Evolutionary conservation across 2,888 invertebrate genomes (phyloP), one percentile per base, ranked within the genome.

Genomic region (Sepiola atlantica): DNA sequence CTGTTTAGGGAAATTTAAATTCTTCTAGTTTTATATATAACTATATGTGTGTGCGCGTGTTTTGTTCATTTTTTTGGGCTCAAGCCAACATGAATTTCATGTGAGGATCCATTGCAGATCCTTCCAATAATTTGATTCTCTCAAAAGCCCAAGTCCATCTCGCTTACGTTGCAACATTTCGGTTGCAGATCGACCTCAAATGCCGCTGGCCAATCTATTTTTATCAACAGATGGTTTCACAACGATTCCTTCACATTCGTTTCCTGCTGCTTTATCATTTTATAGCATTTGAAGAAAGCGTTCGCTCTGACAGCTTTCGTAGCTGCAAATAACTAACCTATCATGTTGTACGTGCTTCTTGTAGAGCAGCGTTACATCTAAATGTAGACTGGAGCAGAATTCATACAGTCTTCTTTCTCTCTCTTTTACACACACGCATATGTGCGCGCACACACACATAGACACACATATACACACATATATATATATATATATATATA

Each of bases 401-500:
- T 8, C 45, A 45, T 45, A 8, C 45, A 45, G 45, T 45, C 45
- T 45, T 45, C 8, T 45, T 45, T 4, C 8, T 45, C 8, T 45
- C 45, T 45, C 45, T 8, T 45, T 45, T 45, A 45, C 45, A 45
- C 45, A 45, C 45, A 45, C 45, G 8, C 45, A 45, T 8, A 45
- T 8, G 8, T 8, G 8, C 45, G 6, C 8, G 6, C 20, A 61
- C 21, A 20, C 21, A 61, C 21, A 21, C 57, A 21, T 6, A 61
- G 3, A 24, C 12, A 91, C 12, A 28, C n/a, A 28, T 45, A 91
- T 20, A 45, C 20, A 91, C 1, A n/a, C 91, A 35, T 91, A 91
- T 91, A 91, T 91, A 91, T 91, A 91, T 91, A 91, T 91, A 91
- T 91, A 45, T 91, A 91, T 91, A 91, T 91, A 45, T 45, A 45